Evolutionary conservation across 2,888 invertebrate genomes (phyloP).

Genomic region (Nymphalis c-album): DNA sequence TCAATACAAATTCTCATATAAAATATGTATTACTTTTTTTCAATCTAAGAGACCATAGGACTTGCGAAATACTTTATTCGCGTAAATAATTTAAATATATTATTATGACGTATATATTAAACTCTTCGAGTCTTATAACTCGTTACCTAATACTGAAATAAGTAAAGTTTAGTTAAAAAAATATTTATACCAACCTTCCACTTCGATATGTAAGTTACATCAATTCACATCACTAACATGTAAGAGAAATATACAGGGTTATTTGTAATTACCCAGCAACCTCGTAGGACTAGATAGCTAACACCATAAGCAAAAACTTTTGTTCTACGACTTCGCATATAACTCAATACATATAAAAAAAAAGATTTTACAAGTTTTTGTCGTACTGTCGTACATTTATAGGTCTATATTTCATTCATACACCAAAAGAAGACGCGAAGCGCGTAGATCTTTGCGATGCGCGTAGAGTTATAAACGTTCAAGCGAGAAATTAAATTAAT

Average conservation of each 20-base stretch:
- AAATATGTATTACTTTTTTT: slow-evolving; percentile 59
- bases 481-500: no score
- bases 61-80: slow-evolving; percentile 30
- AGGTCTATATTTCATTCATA: no score
- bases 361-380: no score
- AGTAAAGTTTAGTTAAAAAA: slow-evolving; percentile 53
- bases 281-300: no score
- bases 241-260: slow-evolving; percentile 4
- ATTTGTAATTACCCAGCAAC: no score
- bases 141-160: slow-evolving; percentile 76
- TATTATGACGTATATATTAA: slow-evolving; percentile 37
- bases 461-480: no score
- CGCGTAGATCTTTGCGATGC: no score
- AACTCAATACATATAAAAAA: no score
- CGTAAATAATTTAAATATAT: slow-evolving; percentile 40
- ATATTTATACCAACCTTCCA: slow-evolving; percentile 63
- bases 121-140: neutral
- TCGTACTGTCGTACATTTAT: no score
- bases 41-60: slow-evolving; percentile 46
- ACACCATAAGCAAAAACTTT: no score
- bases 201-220: slow-evolving; percentile 58
- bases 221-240: slow-evolving; percentile 1
- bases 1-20: slow-evolving; percentile 57
- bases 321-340: no score
- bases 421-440: no score